Evolutionary conservation across 37 sponge, comb jelly and placozoan species (phyloP), one percentile per base, ranked within the genome.

Genomic region (Corticium candelabrum): DNA sequence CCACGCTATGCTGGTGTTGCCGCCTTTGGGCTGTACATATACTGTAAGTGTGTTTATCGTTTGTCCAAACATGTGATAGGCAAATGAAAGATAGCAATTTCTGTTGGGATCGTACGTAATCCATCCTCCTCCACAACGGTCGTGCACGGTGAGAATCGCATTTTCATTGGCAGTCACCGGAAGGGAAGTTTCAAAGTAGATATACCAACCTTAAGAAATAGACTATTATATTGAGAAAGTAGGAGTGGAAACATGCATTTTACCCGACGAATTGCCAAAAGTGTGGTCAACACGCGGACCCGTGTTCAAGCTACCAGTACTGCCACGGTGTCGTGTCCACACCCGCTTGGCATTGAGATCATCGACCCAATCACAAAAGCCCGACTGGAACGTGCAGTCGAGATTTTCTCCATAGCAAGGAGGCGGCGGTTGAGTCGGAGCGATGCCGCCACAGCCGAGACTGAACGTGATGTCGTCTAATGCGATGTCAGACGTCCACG

Each of bases 401-500:
- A n/a, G n/a, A n/a, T n/a, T n/a, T 21, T 11, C 21, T 27, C 62
- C 11, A 27, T 32, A 72, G 74, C 29, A 15, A 27, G 36, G 36
- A 15, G 74, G 74, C 37, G 32, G 74, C 37, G 74, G 32, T 27
- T 11, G 74, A 36, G 74, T 72, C 37, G 74, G 74, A 29, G 37
- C 37, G 21, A 50, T 50, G 62, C 62, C 36, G 15, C 32, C 37
- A 27, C 74, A 72, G 11, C 62, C 62, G 15, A 21, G 21, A 50
- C 62, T 50, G 29, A 72, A 72, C 15, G 29, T 32, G 29, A 72
- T 72, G 37, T 72, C 74, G 74, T 72, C 74, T 15, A 72, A 21
- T 27, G 74, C 74, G 37, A 72, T 32, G 21, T 72, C 74, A 27
- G 21, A 11, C 15, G 15, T 27, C 29, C 11, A 36, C 74, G 37